phyloP scores from a whole-genome alignment of 2,113 vertebrate genomes.

The Clarias magur region DNA sequence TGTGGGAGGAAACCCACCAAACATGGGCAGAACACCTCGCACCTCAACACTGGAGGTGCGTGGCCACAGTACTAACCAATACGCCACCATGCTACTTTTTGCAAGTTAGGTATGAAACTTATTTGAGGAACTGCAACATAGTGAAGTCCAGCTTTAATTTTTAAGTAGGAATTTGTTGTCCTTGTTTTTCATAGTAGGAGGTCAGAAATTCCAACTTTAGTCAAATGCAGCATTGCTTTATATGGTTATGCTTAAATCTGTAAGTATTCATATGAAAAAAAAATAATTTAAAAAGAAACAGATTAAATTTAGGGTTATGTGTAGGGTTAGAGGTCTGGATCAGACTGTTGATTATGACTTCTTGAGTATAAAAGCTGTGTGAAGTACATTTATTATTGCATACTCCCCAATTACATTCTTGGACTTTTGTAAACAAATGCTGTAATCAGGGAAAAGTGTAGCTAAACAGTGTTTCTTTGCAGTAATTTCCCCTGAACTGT shows the following conservation, averaged over 20 bases:
- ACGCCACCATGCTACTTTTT: too few relatives aligned
- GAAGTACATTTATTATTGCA: background rate
- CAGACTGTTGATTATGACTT: too few relatives aligned
- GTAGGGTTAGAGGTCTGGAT: background rate
- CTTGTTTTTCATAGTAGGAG: background rate
- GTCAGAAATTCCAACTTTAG: background rate
- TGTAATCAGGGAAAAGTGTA: slow-evolving; percentile 22
- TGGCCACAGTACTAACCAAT: too few relatives aligned
- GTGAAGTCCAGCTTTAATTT: background rate
- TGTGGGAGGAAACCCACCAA: too few relatives aligned
- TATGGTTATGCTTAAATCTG: slow-evolving; percentile 6
- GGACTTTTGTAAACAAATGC: slow-evolving; percentile 27
- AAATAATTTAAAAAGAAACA: background rate
- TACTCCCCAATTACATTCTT: background rate
- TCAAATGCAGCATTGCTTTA: background rate
- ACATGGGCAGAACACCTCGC: too few relatives aligned
- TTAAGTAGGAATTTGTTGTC: background rate
- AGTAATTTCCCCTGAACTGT: slow-evolving; percentile 66
- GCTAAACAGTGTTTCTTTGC: slow-evolving; percentile 48
- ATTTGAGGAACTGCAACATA: too few relatives aligned
- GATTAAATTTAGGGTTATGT: background rate
- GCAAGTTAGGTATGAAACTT: too few relatives aligned
- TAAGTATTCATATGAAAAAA: background rate
- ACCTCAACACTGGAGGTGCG: too few relatives aligned
- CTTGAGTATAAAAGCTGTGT: background rate